Percentiles rank a stretch among this genome's conserved stretches.
Evolutionary conservation across 2,113 vertebrate genomes (phyloP).

Genomic region (Tragelaphus strepsiceros): DNA sequence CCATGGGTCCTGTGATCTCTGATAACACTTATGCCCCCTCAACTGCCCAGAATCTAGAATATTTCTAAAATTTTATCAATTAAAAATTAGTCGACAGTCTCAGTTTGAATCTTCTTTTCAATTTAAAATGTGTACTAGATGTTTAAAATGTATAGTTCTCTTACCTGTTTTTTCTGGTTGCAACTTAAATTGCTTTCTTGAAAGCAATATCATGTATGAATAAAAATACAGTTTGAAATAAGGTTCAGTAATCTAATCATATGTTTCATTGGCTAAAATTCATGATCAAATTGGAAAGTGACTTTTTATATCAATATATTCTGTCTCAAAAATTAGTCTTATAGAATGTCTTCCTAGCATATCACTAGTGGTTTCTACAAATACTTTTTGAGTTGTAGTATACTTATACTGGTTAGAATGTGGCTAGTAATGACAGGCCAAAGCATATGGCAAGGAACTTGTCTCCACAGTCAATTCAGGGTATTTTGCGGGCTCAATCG

Average conservation of each 20-base stretch:
- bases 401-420: background rate
- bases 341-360: background rate
- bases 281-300: background rate
- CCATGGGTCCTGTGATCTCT: background rate
- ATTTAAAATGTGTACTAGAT: background rate
- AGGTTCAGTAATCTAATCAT: background rate
- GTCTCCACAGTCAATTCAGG: background rate
- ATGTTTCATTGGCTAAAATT: constrained; percentile 20
- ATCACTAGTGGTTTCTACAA: background rate
- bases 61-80: background rate
- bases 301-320: background rate
- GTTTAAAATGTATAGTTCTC: background rate
- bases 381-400: background rate
- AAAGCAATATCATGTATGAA: background rate
- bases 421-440: background rate
- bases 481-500: background rate
- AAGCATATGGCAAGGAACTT: background rate
- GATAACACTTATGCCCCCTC: background rate
- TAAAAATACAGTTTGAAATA: constrained; percentile 35
- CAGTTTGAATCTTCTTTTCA: background rate
- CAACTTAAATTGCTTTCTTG: background rate
- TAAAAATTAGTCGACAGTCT: background rate
- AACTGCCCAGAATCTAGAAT: background rate
- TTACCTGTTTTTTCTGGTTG: background rate
- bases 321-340: background rate